A percentile compares a stretch with the other conserved stretches of the same genome.
Conservation (phyloP, 2,113 vertebrate genomes). For the Ctenodactylus gundi region DNA sequence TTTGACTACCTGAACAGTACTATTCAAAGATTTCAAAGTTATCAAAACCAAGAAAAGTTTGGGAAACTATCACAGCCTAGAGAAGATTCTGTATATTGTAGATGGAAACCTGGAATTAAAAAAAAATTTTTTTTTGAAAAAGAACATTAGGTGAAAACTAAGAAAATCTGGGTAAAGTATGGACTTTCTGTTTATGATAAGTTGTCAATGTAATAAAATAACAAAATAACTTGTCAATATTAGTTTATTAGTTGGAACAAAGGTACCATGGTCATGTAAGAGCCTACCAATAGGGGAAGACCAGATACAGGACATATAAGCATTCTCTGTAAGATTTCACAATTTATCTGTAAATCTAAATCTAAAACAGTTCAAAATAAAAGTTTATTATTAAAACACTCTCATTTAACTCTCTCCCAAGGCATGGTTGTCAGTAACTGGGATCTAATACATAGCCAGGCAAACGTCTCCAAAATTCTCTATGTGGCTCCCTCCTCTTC, state of each 20-base stretch:
- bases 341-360: conserved; percentile 43
- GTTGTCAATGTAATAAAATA: too few relatives aligned
- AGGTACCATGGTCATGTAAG: not conserved
- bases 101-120: not conserved
- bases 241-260: not conserved
- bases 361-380: conserved; percentile 25
- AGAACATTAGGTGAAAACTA: not conserved
- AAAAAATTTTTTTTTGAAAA: too few relatives aligned
- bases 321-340: not conserved
- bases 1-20: not conserved
- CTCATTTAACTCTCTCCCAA: conserved; percentile 11
- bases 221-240: not conserved
- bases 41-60: conserved; percentile 4
- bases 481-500: not conserved
- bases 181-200: not conserved
- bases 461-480: conserved; percentile 23
- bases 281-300: not conserved
- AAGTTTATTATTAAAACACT: not conserved
- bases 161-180: not conserved
- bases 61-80: not conserved
- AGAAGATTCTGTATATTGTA: not conserved
- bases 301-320: not conserved
- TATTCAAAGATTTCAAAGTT: not conserved
- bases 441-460: not conserved
- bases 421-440: not conserved